A percentile compares a stretch with the other conserved stretches of the same genome.
These are phyloP conservation scores for Ciconia maguari DNA, from an alignment of 2,113 vertebrate species.

Conservation along the genomic window DNA sequence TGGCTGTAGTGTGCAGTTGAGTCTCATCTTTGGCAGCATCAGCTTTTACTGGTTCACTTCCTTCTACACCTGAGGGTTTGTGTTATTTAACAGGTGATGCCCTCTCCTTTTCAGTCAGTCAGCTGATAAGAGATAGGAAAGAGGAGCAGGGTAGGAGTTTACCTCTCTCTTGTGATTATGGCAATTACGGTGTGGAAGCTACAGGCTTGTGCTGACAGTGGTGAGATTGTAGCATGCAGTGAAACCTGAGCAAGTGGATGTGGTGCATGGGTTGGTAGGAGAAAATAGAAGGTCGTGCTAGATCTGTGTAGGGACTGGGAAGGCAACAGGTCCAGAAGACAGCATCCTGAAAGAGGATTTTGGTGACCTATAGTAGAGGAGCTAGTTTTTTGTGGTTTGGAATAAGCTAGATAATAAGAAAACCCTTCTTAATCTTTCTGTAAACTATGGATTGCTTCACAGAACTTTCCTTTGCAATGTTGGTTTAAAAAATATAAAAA, in stretches of 20 bases:
- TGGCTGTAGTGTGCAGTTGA: background rate
- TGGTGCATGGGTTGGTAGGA: background rate
- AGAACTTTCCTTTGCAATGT: background rate
- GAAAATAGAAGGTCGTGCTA: background rate
- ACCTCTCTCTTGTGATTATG: background rate
- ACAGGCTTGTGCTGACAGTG: background rate
- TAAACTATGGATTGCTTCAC: background rate
- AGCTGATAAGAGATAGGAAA: background rate
- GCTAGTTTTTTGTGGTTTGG: background rate
- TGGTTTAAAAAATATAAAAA: background rate
- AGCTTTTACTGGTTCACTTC: background rate
- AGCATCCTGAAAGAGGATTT: background rate
- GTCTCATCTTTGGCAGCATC: background rate
- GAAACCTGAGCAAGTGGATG: background rate
- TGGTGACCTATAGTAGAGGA: background rate
- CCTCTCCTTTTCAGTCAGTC: background rate
- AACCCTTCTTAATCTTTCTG: background rate
- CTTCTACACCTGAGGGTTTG: background rate
- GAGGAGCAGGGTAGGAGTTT: background rate
- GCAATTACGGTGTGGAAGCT: background rate
- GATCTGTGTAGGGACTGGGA: background rate
- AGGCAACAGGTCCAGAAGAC: background rate
- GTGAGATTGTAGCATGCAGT: background rate
- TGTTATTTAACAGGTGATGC: background rate
- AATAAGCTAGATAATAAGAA: background rate